Conservation (phyloP, 2,888 invertebrate species). For the Amphipyra berbera region DNA sequence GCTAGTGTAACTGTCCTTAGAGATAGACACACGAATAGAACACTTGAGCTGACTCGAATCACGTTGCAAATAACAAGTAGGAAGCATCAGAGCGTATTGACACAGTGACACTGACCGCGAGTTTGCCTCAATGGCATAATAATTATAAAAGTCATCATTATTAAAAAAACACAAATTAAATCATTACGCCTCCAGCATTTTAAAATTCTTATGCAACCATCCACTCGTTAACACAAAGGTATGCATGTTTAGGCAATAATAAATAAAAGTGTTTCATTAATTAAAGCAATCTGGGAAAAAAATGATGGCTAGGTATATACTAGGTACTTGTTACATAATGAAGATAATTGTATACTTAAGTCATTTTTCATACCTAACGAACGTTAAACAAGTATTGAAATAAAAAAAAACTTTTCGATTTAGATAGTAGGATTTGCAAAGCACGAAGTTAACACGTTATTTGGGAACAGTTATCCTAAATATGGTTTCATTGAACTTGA, state of each 20-base stretch:
- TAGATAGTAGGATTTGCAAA: slow-evolving; percentile 1
- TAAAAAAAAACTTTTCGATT: slow-evolving; percentile 2
- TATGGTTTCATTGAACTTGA: slow-evolving; percentile 48
- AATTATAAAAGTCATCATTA: too few relatives aligned
- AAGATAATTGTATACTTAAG: too few relatives aligned
- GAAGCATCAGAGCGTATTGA: slow-evolving; percentile 16
- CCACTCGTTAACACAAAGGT: too few relatives aligned
- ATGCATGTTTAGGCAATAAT: too few relatives aligned
- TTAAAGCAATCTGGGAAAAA: too few relatives aligned
- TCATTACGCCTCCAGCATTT: too few relatives aligned
- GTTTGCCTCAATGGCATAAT: slow-evolving; percentile 10
- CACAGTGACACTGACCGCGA: slow-evolving; percentile 5
- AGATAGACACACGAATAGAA: slow-evolving; percentile 40
- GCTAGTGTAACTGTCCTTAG: slow-evolving; percentile 52
- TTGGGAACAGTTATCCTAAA: slow-evolving; percentile 32
- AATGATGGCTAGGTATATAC: too few relatives aligned
- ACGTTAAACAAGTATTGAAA: not conserved
- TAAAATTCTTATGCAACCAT: too few relatives aligned
- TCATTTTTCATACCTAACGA: too few relatives aligned
- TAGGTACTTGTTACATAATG: too few relatives aligned
- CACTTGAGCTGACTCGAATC: slow-evolving; percentile 47
- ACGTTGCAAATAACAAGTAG: slow-evolving; percentile 36
- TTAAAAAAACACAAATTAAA: too few relatives aligned
- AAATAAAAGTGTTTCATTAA: too few relatives aligned
- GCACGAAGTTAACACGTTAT: slow-evolving; percentile 17